phyloP scores from a whole-genome alignment of 2,113 vertebrate species.

The Oriolus oriolus region DNA sequence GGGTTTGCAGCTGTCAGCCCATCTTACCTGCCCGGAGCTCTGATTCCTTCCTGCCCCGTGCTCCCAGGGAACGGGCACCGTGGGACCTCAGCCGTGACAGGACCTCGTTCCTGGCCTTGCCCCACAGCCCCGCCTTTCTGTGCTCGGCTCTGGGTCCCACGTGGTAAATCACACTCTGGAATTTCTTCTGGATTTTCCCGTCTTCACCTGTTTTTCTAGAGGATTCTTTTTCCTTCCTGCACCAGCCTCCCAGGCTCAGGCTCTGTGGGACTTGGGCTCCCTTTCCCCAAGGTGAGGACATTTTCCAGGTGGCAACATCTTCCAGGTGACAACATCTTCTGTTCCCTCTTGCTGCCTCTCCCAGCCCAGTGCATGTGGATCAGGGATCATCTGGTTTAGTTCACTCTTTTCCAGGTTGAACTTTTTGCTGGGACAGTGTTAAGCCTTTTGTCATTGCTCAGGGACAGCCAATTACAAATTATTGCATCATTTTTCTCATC shows the following conservation, averaged over 20 bases:
- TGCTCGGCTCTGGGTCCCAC: rapidly evolving
- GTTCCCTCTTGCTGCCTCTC: neutral
- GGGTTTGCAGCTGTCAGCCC: neutral
- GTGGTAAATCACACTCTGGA: rapidly evolving
- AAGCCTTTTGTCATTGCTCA: neutral
- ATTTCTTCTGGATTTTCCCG: neutral
- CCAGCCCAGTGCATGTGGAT: rapidly evolving
- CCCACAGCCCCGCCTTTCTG: neutral
- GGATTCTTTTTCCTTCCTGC: neutral
- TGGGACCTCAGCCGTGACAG: neutral
- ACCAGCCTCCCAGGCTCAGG: neutral
- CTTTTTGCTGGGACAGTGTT: neutral
- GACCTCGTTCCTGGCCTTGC: neutral
- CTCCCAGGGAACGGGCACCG: neutral
- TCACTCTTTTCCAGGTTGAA: neutral
- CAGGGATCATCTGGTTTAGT: neutral
- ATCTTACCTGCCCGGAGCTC: slow-evolving; percentile 30
- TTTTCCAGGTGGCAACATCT: neutral
- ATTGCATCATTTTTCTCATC: neutral
- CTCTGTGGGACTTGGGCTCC: neutral
- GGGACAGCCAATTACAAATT: neutral
- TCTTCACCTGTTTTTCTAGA: neutral
- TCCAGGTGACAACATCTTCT: neutral
- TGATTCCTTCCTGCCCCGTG: neutral
- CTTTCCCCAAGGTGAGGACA: neutral